These are phyloP conservation scores for Hyperoplus immaculatus DNA, from an alignment of 2,797 vertebrate genomes.

Conservation along the genomic window DNA sequence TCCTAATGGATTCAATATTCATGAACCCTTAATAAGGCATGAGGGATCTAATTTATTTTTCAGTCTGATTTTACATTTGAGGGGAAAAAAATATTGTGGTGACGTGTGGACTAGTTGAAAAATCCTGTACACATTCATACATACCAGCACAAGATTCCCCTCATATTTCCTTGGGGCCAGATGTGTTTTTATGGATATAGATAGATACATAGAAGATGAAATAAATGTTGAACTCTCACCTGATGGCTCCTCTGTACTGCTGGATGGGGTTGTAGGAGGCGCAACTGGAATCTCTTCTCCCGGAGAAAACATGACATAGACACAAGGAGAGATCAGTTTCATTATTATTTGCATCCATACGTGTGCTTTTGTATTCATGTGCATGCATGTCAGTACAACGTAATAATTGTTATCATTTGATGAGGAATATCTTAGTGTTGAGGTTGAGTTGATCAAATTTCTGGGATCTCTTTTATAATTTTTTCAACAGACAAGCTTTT, in stretches of 20 bases:
- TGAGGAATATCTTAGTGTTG: neutral
- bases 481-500: conserved; percentile 46
- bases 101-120: conserved; percentile 26
- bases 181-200: neutral
- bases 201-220: conserved; percentile 4
- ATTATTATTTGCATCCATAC: neutral
- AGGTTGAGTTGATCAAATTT: neutral
- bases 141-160: conserved; percentile 17
- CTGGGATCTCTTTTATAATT: conserved; percentile 1
- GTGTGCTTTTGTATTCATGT: neutral
- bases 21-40: conserved; percentile 73
- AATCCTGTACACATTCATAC: conserved; percentile 16
- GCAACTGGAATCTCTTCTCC: conserved; percentile 93
- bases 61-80: conserved; percentile 43
- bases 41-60: conserved; percentile 76
- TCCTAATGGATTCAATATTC: conserved; percentile 81
- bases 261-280: conserved; percentile 90
- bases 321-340: conserved; percentile 60
- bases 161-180: conserved; percentile 3
- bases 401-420: too few species aligned
- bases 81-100: conserved; percentile 42
- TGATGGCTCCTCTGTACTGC: conserved; percentile 92
- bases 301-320: conserved; percentile 43
- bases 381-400: neutral
- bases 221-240: conserved; percentile 80